Evolutionary conservation across 2,113 vertebrate species (phyloP).

Genomic region (Hippopotamus amphibius): DNA sequence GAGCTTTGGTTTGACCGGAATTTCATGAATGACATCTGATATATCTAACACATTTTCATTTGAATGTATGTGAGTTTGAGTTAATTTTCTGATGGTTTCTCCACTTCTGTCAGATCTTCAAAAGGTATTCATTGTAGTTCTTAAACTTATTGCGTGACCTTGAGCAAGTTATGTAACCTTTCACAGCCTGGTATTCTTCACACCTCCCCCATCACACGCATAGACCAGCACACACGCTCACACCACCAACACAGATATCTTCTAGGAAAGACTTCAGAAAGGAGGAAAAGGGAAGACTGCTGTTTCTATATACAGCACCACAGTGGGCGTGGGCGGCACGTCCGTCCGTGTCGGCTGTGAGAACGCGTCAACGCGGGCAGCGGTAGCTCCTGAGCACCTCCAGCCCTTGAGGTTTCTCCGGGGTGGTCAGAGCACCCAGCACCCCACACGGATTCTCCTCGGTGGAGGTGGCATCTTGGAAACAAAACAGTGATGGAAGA

Average conservation of each 20-base stretch:
- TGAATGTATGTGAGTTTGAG: background rate
- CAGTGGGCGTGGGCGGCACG: accelerated
- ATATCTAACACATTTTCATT: background rate
- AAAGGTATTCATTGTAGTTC: background rate
- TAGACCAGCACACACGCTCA: accelerated
- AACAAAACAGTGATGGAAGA: accelerated
- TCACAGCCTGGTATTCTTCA: background rate
- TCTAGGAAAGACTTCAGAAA: background rate
- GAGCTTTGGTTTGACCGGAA: background rate
- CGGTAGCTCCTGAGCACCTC: background rate
- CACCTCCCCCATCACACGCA: background rate
- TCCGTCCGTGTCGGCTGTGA: background rate
- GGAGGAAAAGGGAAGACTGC: accelerated
- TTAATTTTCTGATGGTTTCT: background rate
- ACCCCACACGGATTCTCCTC: accelerated
- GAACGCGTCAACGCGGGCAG: accelerated
- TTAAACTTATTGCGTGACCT: background rate
- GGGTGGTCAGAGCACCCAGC: accelerated
- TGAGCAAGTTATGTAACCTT: background rate
- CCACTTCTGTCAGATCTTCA: background rate
- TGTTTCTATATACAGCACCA: background rate
- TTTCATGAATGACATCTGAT: background rate
- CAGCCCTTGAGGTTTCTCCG: accelerated
- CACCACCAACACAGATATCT: accelerated
- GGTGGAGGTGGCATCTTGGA: accelerated